A percentile compares a stretch with the other conserved stretches of the same genome.
Evolutionary conservation across 1,140 invertebrate species (phyloP).

Genomic region (Cyrtorhinus lividipennis): DNA sequence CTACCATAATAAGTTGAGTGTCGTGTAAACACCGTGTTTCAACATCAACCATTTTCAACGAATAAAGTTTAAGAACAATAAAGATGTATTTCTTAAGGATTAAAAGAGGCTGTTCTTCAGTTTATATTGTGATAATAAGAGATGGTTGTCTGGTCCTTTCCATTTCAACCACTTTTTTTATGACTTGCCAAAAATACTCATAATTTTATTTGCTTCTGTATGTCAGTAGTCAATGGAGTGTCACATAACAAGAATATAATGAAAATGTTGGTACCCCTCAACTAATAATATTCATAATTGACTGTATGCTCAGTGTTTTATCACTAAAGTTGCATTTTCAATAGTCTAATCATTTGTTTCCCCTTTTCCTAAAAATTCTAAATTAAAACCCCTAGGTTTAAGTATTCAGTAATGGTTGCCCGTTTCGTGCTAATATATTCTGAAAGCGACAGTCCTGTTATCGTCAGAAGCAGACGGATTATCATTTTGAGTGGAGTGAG

Average conservation of each 20-base stretch:
- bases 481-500: no score
- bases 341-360: neutral
- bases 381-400: no score
- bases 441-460: no score
- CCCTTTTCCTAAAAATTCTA: no score
- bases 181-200: constrained; percentile 5
- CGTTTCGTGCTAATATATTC: no score
- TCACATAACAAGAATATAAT: neutral
- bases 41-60: neutral
- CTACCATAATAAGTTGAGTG: neutral
- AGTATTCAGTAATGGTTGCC: no score
- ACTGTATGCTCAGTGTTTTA: constrained; percentile 9
- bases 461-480: no score
- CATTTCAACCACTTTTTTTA: constrained; percentile 8
- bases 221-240: constrained; percentile 7
- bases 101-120: constrained; percentile 5
- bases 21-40: neutral
- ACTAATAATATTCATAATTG: constrained; percentile 8
- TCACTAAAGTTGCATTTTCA: constrained; percentile 6
- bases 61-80: constrained; percentile 5
- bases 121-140: constrained; percentile 10
- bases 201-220: constrained; percentile 1
- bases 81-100: constrained; percentile 2
- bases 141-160: constrained; percentile 1
- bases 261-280: constrained; percentile 7